These are phyloP conservation scores for Zaprionus vittiger DNA, from an alignment of 1,140 invertebrate species.

Conservation along the genomic window DNA sequence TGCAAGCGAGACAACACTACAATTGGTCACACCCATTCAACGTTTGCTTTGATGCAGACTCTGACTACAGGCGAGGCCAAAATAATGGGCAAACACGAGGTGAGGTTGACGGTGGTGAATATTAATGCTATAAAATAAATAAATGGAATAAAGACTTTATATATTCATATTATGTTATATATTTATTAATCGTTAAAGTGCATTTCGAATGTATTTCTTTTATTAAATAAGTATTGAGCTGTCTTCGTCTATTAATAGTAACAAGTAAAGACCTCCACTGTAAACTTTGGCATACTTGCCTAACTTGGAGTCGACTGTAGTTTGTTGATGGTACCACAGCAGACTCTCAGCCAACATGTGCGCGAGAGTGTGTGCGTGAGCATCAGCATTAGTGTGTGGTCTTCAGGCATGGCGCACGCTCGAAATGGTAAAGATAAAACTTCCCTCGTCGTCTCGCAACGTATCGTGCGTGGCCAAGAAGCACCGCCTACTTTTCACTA, in stretches of 20 bases:
- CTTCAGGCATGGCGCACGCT: constrained; percentile 73
- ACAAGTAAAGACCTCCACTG: not conserved
- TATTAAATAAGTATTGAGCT: not conserved
- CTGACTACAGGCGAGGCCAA: constrained; percentile 33
- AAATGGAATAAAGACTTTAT: not conserved
- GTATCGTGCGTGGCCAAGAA: constrained; percentile 48
- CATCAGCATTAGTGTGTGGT: constrained; percentile 8
- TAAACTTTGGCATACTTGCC: not conserved
- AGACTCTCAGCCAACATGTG: constrained; percentile 14
- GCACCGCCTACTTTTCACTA: constrained; percentile 76
- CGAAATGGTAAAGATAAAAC: constrained; percentile 44
- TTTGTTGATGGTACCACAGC: constrained; percentile 11
- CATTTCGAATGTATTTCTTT: not conserved
- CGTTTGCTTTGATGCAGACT: not conserved
- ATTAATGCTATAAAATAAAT: not conserved
- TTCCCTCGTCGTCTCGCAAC: constrained; percentile 30
- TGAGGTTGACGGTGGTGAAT: not conserved
- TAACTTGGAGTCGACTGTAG: constrained; percentile 10
- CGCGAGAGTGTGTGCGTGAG: not conserved
- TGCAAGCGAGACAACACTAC: constrained; percentile 40
- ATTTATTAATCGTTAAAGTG: not conserved
- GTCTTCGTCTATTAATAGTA: not conserved
- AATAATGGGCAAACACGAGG: constrained; percentile 28
- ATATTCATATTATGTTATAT: not conserved
- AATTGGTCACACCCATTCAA: constrained; percentile 64